These are phyloP conservation scores for Nixonia krombeini DNA, from an alignment of 1,140 invertebrate species.

Conservation along the genomic window DNA sequence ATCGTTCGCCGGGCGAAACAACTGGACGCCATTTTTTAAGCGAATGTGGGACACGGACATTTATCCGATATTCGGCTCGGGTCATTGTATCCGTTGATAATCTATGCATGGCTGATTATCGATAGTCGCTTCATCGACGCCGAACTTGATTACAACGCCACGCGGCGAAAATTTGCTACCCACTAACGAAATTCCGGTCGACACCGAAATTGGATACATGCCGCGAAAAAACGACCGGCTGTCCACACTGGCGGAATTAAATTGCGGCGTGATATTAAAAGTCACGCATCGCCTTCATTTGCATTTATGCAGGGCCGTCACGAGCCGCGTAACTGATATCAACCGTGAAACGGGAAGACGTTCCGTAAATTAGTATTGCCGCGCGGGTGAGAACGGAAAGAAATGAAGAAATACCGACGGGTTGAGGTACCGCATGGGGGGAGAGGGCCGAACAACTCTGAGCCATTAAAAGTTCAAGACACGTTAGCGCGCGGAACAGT, in stretches of 20 bases:
- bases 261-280: slow-evolving; percentile 44
- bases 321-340: slow-evolving; percentile 15
- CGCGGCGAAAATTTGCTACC: slow-evolving; percentile 36
- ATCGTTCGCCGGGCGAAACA: too few relatives aligned
- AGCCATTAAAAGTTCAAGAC: slow-evolving; percentile 67
- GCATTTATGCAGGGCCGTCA: slow-evolving; percentile 24
- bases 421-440: too few relatives aligned
- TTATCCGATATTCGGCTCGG: too few relatives aligned
- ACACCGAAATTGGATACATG: slow-evolving; percentile 28
- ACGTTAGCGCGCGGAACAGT: slow-evolving; percentile 65
- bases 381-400: slow-evolving; percentile 31
- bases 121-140: slow-evolving; percentile 38
- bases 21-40: too few relatives aligned
- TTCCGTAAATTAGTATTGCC: slow-evolving; percentile 1
- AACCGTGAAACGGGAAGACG: slow-evolving; percentile 22
- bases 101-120: slow-evolving; percentile 54
- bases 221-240: slow-evolving; percentile 21
- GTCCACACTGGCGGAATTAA: slow-evolving; percentile 29
- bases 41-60: too few relatives aligned
- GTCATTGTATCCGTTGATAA: slow-evolving; percentile 22
- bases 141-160: slow-evolving; percentile 23
- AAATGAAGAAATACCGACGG: slow-evolving; percentile 12
- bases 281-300: slow-evolving; percentile 37
- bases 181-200: slow-evolving; percentile 28
- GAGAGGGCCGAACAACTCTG: slow-evolving; percentile 16